Evolutionary conservation across 2,888 invertebrate species (phyloP), one percentile per base, ranked within the genome.

Genomic region (Amitus sp.): DNA sequence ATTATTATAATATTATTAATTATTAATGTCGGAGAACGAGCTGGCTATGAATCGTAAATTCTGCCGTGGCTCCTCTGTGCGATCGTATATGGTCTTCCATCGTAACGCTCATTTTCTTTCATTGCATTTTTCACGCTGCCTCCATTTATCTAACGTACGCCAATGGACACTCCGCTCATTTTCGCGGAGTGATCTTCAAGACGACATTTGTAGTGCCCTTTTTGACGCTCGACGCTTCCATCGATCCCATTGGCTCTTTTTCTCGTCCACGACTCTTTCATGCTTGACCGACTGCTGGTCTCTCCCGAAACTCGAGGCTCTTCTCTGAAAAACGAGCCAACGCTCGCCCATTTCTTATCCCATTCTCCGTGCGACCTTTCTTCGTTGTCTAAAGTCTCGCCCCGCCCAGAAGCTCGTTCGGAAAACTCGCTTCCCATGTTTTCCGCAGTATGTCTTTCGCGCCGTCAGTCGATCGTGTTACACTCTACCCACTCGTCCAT

Each of bases 401-500:
- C 55, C 45, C 48, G 57, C 57, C 52, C 43, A 33, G 52, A 40
- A 46, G 48, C 52, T 59, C 52, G 51, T 46, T 40, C 59, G 52
- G 48, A 47, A 52, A 59, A 63, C 59, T 56, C 58, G 56, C 33
- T 55, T 52, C 55, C 47, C 46, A 52, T 51, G 45, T 47, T 52
- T 47, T 61, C n/a, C 62, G 52, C 55, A 59, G 27, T 47, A 47
- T 58, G 55, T 55, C 56, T 71, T 71, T 77, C 77, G 75, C 76
- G 75, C 74, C 77, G 75, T 80, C 74, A 81, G 73, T 80, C 77
- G 73, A 80, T 77, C 76, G 69, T 77, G 75, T 71, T 76, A 76
- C 78, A 75, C 73, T 78, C 75, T 77, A 78, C 80, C 82, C 76
- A 74, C 79, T 81, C 82, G 78, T 80, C 79, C 82, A 80, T 80